Evolutionary conservation across 1,140 invertebrate genomes (phyloP).

Genomic region (Oedothorax gibbosus): DNA sequence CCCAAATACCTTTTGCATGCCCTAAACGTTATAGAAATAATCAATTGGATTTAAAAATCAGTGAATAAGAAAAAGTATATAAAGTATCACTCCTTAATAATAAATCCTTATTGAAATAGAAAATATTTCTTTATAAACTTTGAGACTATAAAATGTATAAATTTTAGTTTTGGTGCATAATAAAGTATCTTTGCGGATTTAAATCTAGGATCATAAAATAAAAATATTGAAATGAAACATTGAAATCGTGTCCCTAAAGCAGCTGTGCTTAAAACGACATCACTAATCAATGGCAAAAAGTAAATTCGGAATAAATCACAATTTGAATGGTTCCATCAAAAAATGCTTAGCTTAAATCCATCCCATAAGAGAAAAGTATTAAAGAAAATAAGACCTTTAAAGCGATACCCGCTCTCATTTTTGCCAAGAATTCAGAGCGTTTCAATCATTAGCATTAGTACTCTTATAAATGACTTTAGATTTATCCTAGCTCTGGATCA

Average conservation of each 20-base stretch:
- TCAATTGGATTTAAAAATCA: too few relatives aligned
- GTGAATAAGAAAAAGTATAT: too few relatives aligned
- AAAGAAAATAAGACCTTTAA: slow-evolving; percentile 44
- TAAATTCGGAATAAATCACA: slow-evolving; percentile 52
- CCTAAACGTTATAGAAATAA: too few relatives aligned
- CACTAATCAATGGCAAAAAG: slow-evolving; percentile 43
- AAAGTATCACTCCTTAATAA: too few relatives aligned
- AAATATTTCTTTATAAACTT: too few relatives aligned
- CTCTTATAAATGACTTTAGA: slow-evolving; percentile 50
- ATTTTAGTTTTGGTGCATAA: too few relatives aligned
- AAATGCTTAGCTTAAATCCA: slow-evolving; percentile 50
- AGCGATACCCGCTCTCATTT: slow-evolving; percentile 34
- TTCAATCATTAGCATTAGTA: slow-evolving; percentile 55
- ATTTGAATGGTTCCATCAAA: slow-evolving; percentile 56
- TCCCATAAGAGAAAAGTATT: slow-evolving; percentile 33
- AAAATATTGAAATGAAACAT: slow-evolving; percentile 18
- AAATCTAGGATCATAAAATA: too few relatives aligned
- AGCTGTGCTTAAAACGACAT: slow-evolving; percentile 20
- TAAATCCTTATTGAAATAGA: too few relatives aligned
- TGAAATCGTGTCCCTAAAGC: slow-evolving; percentile 35
- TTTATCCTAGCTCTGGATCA: slow-evolving; percentile 44
- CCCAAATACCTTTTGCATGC: too few relatives aligned
- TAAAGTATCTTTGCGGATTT: too few relatives aligned
- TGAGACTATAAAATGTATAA: too few relatives aligned
- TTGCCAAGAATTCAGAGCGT: slow-evolving; percentile 43